Conservation (phyloP, 2,888 invertebrate genomes). For the Agrotis puta region DNA sequence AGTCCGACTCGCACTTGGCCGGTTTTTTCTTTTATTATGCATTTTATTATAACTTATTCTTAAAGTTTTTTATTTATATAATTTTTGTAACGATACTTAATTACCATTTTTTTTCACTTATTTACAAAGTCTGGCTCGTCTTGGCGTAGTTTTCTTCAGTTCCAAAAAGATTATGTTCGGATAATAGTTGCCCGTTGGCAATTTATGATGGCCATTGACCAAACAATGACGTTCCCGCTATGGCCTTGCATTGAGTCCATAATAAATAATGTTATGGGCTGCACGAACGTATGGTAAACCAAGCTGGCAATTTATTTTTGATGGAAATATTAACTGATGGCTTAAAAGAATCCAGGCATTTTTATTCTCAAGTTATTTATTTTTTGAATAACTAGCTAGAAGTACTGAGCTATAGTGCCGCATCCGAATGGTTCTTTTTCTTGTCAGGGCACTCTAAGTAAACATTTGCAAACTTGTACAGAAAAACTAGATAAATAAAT, state of each 20-base stretch:
- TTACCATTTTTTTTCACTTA: background rate
- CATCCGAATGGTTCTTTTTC: no score
- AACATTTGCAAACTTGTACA: no score
- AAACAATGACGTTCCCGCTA: constrained; percentile 7
- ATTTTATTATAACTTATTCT: no score
- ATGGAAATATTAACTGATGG: background rate
- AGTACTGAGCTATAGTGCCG: no score
- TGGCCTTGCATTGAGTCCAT: constrained; percentile 29
- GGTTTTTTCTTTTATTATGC: no score
- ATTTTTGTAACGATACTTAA: no score
- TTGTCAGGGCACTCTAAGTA: no score
- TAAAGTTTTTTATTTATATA: no score
- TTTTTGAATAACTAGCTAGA: no score
- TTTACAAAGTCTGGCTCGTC: background rate
- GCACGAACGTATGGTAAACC: constrained; percentile 1
- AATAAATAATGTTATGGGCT: constrained; percentile 16
- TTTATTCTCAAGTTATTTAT: no score
- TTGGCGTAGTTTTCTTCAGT: background rate
- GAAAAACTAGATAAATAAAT: no score
- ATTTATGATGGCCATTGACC: constrained; percentile 27
- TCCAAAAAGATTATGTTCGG: constrained; percentile 16
- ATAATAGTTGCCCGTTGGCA: constrained; percentile 4
- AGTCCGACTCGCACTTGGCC: no score
- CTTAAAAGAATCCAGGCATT: background rate
- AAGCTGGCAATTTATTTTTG: constrained; percentile 5